These are phyloP conservation scores for Rhagologus leucostigma DNA, from an alignment of 2,113 vertebrate species.

Conservation along the genomic window DNA sequence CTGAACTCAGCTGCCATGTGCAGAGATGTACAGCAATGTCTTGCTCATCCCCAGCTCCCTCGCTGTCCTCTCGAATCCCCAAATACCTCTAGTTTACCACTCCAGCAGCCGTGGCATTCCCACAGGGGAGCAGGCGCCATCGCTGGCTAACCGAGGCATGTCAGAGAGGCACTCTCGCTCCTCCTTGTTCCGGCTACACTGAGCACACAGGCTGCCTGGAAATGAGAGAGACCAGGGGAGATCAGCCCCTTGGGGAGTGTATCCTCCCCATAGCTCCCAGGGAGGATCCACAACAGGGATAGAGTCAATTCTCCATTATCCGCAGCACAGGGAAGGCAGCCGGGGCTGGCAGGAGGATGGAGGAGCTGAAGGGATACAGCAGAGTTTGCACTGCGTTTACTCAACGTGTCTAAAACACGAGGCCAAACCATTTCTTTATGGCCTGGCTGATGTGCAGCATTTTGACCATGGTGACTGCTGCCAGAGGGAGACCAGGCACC, in stretches of 20 bases:
- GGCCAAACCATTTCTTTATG: neutral
- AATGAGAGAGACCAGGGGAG: neutral
- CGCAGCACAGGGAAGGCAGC: neutral
- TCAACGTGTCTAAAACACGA: neutral
- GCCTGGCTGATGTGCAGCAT: neutral
- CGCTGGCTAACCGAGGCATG: neutral
- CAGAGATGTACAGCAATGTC: neutral
- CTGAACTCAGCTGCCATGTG: neutral
- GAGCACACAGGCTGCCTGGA: neutral
- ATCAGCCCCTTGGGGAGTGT: fast-evolving
- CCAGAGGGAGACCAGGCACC: neutral
- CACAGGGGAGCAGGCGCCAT: neutral
- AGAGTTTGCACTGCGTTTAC: neutral
- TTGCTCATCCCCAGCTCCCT: neutral
- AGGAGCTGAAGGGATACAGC: neutral
- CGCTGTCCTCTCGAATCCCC: neutral
- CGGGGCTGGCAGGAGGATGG: neutral
- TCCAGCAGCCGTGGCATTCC: neutral
- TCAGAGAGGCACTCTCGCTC: neutral
- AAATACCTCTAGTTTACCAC: neutral
- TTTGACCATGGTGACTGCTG: neutral
- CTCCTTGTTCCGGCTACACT: neutral
- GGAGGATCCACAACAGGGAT: neutral
- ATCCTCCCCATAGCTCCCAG: neutral
- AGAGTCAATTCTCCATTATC: neutral